Evolutionary conservation across 2,113 vertebrate species (phyloP).

Genomic region (Ceyx cyanopectus): DNA sequence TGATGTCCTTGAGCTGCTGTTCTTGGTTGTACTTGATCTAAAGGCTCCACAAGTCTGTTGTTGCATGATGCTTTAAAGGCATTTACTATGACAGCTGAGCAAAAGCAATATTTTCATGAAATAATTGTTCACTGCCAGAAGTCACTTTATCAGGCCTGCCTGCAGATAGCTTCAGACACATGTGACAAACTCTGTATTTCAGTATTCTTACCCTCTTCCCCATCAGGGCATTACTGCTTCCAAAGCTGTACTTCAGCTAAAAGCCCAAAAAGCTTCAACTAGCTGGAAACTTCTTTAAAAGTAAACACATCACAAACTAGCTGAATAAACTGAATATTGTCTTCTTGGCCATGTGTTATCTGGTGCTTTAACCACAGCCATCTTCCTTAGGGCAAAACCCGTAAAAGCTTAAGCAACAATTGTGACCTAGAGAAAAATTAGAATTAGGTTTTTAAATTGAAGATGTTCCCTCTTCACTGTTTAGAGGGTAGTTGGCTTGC

Average conservation of each 20-base stretch:
- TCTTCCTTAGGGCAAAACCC: not conserved
- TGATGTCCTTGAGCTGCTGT: constrained; percentile 9
- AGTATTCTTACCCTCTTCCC: not conserved
- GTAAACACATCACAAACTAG: not conserved
- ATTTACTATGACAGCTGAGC: not conserved
- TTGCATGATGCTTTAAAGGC: constrained; percentile 13
- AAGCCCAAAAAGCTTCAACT: not conserved
- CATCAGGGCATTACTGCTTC: not conserved
- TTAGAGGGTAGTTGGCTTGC: not conserved
- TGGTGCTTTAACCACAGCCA: not conserved
- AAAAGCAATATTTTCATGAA: not conserved
- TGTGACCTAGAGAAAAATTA: not conserved
- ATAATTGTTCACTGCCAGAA: constrained; percentile 42
- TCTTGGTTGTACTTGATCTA: not conserved
- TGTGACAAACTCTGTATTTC: constrained; percentile 16
- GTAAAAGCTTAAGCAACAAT: not conserved
- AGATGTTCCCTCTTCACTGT: not conserved
- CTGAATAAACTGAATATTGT: not conserved
- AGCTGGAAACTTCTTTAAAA: not conserved
- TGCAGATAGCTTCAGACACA: not conserved
- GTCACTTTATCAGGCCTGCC: not conserved
- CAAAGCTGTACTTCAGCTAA: not conserved
- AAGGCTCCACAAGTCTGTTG: constrained; percentile 15
- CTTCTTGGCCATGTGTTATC: not conserved
- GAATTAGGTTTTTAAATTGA: not conserved